phyloP scores from a whole-genome alignment of 1,140 invertebrate genomes.

The Drosophila persimilis region DNA sequence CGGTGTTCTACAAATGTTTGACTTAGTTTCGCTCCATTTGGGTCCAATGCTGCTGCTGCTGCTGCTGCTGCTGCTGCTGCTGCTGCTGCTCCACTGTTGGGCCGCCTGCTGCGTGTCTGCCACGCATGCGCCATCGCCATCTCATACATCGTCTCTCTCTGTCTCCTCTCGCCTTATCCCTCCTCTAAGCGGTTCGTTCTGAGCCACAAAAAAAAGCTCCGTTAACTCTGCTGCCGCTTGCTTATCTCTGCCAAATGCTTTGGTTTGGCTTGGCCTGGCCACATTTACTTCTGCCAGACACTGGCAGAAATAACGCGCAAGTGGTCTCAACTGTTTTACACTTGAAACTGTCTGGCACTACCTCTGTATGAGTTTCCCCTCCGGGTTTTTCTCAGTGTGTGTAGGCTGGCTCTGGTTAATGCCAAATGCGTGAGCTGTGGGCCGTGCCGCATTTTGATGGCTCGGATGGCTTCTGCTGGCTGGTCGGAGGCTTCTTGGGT shows the following conservation, averaged over 20 bases:
- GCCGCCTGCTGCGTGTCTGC: conserved; percentile 66
- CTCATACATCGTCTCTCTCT: conserved; percentile 15
- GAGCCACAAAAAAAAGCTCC: conserved; percentile 36
- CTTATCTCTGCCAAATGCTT: conserved; percentile 59
- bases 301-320: background rate
- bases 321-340: too few species aligned
- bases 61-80: background rate
- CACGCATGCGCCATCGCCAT: conserved; percentile 68
- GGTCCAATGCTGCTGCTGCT: conserved; percentile 3
- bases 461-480: conserved; percentile 52
- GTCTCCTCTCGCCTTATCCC: background rate
- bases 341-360: too few species aligned
- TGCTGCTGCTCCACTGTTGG: conserved; percentile 6
- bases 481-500: conserved; percentile 26
- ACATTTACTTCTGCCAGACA: conserved; percentile 11
- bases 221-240: conserved; percentile 56
- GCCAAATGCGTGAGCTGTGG: conserved; percentile 77
- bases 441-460: conserved; percentile 60
- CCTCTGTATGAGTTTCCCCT: too few species aligned
- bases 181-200: background rate
- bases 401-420: conserved; percentile 47
- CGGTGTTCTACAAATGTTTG: conserved; percentile 76
- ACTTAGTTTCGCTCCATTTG: conserved; percentile 69
- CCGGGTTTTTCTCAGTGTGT: conserved; percentile 1
- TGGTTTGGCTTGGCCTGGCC: conserved; percentile 31